A percentile compares a stretch with the other conserved stretches of the same genome.
phyloP scores from a whole-genome alignment of 1,140 invertebrate genomes.

The Drosophila ironensis region DNA sequence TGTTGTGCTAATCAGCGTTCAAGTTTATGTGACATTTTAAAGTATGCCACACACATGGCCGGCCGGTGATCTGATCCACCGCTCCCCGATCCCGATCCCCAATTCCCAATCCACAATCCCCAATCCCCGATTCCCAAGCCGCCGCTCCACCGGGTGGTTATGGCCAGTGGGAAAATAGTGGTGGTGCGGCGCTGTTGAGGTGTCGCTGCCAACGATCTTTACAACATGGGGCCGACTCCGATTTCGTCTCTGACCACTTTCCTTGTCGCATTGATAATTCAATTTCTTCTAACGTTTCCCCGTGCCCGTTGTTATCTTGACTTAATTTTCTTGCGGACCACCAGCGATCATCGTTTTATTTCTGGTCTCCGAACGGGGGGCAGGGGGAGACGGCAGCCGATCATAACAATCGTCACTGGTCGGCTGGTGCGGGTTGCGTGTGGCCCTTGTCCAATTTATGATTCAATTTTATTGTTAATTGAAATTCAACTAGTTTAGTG shows the following conservation, averaged over 20 bases:
- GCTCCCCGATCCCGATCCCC: too few species aligned
- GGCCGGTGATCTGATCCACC: constrained; percentile 25
- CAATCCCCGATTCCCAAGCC: too few species aligned
- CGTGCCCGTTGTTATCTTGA: constrained; percentile 53
- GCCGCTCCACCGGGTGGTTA: constrained; percentile 1
- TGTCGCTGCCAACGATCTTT: constrained; percentile 63
- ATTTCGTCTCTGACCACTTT: constrained; percentile 39
- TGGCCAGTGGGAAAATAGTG: constrained; percentile 12
- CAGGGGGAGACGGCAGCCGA: constrained; percentile 43
- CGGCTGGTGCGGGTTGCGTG: constrained; percentile 64
- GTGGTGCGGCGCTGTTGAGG: constrained; percentile 70
- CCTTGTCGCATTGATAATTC: constrained; percentile 71
- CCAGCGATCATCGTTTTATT: constrained; percentile 45
- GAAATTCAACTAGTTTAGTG: constrained; percentile 81
- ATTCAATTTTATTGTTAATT: constrained; percentile 81
- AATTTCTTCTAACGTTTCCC: constrained; percentile 56
- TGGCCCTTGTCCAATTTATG: constrained; percentile 71
- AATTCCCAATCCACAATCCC: too few species aligned
- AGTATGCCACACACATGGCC: constrained; percentile 70
- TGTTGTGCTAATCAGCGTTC: constrained; percentile 79
- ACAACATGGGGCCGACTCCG: constrained; percentile 21
- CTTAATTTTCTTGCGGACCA: constrained; percentile 70
- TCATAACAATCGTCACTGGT: constrained; percentile 74
- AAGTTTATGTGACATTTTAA: constrained; percentile 81
- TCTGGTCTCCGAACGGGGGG: neutral